Conservation (phyloP, 53 echinoderm and acorn worm species). For the Arbacia lixula region DNA sequence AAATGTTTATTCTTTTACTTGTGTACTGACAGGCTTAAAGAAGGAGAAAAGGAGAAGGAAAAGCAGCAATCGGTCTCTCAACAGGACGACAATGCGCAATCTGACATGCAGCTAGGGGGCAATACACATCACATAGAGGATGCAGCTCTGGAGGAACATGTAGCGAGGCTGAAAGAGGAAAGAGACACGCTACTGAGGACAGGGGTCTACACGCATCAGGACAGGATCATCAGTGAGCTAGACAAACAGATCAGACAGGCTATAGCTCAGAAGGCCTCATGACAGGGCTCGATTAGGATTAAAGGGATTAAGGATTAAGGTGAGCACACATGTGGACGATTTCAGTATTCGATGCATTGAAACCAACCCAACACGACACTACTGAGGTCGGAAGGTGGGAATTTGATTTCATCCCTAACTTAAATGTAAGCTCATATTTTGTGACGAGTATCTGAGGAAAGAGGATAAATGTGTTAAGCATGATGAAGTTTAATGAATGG, state of each 20-base stretch:
- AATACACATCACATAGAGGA: slow-evolving; percentile 60
- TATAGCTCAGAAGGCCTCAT: slow-evolving; percentile 68
- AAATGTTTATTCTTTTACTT: neutral
- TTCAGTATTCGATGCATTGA: no score
- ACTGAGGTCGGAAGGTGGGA: no score
- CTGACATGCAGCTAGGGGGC: slow-evolving; percentile 3
- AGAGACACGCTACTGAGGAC: slow-evolving; percentile 90
- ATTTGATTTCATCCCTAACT: no score
- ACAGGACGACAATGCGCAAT: slow-evolving; percentile 18
- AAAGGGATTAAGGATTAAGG: no score
- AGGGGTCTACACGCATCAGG: slow-evolving; percentile 86
- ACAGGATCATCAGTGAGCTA: slow-evolving; percentile 78
- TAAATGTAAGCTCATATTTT: no score
- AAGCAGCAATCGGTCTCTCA: slow-evolving; percentile 31
- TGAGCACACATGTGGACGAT: no score
- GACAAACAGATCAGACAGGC: slow-evolving; percentile 84
- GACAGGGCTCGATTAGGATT: no score
- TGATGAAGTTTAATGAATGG: no score
- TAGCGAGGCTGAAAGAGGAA: slow-evolving; percentile 82
- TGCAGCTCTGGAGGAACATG: slow-evolving; percentile 64
- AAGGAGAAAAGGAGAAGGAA: slow-evolving; percentile 74
- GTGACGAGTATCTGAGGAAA: no score
- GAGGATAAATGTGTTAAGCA: no score
- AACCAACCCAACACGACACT: no score
- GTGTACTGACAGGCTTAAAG: slow-evolving; percentile 63